Base-by-base conservation (phyloP, 2,888 invertebrate species). In the Timema cristinae region DNA sequence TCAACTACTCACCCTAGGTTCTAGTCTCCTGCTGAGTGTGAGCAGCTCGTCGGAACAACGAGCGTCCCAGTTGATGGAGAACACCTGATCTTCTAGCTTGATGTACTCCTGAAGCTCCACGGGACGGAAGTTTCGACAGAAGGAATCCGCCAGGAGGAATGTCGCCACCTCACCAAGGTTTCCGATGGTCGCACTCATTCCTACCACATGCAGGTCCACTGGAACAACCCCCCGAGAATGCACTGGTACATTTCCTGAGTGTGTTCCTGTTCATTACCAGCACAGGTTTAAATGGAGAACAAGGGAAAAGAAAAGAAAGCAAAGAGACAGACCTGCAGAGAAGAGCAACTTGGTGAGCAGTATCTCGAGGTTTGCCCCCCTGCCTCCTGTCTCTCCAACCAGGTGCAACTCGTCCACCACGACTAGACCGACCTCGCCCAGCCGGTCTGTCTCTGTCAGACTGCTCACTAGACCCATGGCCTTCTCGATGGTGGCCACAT, bases 161-260 rank as follows among this genome's bases (percentile, higher is more conserved):
- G 81, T 79, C 0, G 91, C 89, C 63, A 99, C 80, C 79, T 97
- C 94, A 0, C 87, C 81, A 70, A 97, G 84, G 83, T 98, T 98
- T 72, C 94, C 96, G 77, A 98, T 92, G 0, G 98, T 98, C 0
- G 98, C 98, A 82, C 96, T 97, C 97, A 98, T 98, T 47, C 96
- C 97, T 16, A 98, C 88, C 72, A 98, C 90, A 81, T 97, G 97
- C 73, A 94, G 90, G 71, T 83, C 83, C 63, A 84, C 89, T 89
- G 78, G 48, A 82, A 79, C 76, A 73, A 70, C 77, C 66, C 50
- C 6, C 63, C 47, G 11, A 6, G 32, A 32, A 32, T 32, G 32
- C 4, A 32, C 32, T 32, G 32, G 32, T 32, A 32, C 32, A 32
- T 32, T 32, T 4, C 32, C 32, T 32, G 32, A 32, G 2, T 32